Evolutionary conservation across 92 coral and sea anemone genomes (phyloP).

Genomic region (Epizoanthus ramosus): DNA sequence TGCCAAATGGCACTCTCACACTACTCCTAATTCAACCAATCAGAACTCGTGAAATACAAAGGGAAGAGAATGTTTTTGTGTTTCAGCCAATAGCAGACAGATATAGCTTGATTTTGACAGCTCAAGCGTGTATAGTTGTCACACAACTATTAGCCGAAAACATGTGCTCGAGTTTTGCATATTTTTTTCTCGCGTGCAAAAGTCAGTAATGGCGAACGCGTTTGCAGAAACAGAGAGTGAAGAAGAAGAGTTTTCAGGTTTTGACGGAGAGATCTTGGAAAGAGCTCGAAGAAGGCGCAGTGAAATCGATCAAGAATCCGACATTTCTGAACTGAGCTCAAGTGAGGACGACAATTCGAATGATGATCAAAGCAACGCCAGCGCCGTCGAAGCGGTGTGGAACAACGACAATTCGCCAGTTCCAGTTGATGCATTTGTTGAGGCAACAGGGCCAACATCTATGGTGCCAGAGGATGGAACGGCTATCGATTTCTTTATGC

Average conservation of each 20-base stretch:
- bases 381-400: constrained; percentile 12
- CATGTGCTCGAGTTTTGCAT: neutral
- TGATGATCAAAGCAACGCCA: neutral
- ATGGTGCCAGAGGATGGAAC: constrained; percentile 57
- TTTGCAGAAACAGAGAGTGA: constrained; percentile 27
- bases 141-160: constrained; percentile 29
- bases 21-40: constrained; percentile 41
- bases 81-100: constrained; percentile 49
- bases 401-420: constrained; percentile 19
- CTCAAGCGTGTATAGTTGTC: constrained; percentile 7
- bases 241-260: constrained; percentile 52
- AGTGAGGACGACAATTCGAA: neutral
- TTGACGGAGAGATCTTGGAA: constrained; percentile 38
- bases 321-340: constrained; percentile 29
- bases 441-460: constrained; percentile 44
- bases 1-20: constrained; percentile 56
- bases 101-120: constrained; percentile 24
- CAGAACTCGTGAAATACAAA: constrained; percentile 26
- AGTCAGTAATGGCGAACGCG: neutral
- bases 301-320: constrained; percentile 28
- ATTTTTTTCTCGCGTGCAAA: neutral
- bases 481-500: constrained; percentile 48
- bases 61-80: neutral
- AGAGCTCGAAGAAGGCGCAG: constrained; percentile 2
- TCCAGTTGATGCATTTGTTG: constrained; percentile 17